A percentile compares a stretch with the other conserved stretches of the same genome.
Evolutionary conservation across 2,797 vertebrate genomes (phyloP).

Genomic region (Aratinga solstitialis): DNA sequence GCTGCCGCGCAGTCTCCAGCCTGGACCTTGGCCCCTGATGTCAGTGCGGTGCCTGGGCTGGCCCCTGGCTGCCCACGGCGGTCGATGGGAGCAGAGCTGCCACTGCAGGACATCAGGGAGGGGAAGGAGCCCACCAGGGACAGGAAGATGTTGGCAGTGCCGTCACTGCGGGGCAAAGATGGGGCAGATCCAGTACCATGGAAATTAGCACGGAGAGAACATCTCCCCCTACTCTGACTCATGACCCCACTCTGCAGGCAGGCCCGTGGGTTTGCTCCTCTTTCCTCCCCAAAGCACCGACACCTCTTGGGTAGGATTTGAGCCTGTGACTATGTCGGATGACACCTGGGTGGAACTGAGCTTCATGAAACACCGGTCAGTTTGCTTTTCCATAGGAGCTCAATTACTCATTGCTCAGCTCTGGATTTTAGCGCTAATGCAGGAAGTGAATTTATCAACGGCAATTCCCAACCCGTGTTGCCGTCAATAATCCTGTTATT

Average conservation of each 20-base stretch:
- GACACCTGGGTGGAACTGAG: background rate
- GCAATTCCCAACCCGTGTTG: background rate
- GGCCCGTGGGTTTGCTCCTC: background rate
- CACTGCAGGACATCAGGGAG: accelerated
- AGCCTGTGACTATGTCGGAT: background rate
- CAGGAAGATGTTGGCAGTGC: background rate
- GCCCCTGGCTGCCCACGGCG: background rate
- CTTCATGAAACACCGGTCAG: background rate
- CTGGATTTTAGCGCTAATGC: background rate
- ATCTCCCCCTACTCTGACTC: background rate
- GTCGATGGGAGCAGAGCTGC: accelerated
- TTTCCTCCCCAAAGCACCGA: background rate
- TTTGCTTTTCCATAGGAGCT: background rate
- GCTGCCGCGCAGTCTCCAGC: accelerated
- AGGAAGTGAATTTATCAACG: background rate
- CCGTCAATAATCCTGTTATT: background rate
- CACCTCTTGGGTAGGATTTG: background rate
- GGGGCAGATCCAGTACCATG: background rate
- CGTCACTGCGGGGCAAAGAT: background rate
- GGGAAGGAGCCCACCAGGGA: background rate
- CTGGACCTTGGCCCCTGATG: slow-evolving; percentile 13
- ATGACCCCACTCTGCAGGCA: background rate
- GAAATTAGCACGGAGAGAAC: background rate
- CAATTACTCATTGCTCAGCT: background rate
- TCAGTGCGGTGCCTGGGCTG: accelerated